Evolutionary conservation across 2,888 invertebrate genomes (phyloP).

Genomic region (Melieria crassipennis): DNA sequence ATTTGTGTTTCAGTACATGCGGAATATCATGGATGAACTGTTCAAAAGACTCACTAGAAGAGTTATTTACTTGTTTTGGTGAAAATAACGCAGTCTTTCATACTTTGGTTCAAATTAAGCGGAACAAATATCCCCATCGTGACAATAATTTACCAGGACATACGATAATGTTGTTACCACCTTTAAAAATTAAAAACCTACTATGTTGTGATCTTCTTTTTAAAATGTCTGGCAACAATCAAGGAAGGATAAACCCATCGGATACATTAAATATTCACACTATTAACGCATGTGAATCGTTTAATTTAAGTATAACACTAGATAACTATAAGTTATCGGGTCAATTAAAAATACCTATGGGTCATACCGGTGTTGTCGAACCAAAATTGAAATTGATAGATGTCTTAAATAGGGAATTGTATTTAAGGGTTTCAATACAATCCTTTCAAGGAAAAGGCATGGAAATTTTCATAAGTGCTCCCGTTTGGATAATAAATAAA

Average conservation of each 20-base stretch:
- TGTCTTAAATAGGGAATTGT: constrained; percentile 75
- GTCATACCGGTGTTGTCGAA: constrained; percentile 69
- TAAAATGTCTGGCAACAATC: constrained; percentile 66
- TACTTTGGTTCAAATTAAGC: constrained; percentile 68
- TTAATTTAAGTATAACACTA: constrained; percentile 79
- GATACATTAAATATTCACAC: constrained; percentile 70
- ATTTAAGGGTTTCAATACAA: constrained; percentile 76
- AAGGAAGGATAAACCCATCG: constrained; percentile 67
- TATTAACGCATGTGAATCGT: constrained; percentile 66
- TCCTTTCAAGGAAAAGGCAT: constrained; percentile 72
- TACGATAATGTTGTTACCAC: constrained; percentile 84
- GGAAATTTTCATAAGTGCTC: constrained; percentile 79
- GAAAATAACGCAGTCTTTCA: constrained; percentile 56
- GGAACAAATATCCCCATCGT: constrained; percentile 80
- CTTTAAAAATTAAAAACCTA: constrained; percentile 85
- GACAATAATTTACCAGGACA: constrained; percentile 80
- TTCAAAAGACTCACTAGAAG: constrained; percentile 49
- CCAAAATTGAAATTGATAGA: constrained; percentile 81
- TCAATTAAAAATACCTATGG: constrained; percentile 69
- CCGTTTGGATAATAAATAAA: constrained; percentile 96
- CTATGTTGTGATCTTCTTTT: constrained; percentile 84
- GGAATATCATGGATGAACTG: constrained; percentile 60
- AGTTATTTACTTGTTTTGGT: constrained; percentile 55
- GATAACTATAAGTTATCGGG: constrained; percentile 85
- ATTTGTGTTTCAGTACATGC: constrained; percentile 58